A percentile compares a stretch with the other conserved stretches of the same genome.
phyloP scores from a whole-genome alignment of 2,113 vertebrate genomes.

The Gracilinanus agilis region DNA sequence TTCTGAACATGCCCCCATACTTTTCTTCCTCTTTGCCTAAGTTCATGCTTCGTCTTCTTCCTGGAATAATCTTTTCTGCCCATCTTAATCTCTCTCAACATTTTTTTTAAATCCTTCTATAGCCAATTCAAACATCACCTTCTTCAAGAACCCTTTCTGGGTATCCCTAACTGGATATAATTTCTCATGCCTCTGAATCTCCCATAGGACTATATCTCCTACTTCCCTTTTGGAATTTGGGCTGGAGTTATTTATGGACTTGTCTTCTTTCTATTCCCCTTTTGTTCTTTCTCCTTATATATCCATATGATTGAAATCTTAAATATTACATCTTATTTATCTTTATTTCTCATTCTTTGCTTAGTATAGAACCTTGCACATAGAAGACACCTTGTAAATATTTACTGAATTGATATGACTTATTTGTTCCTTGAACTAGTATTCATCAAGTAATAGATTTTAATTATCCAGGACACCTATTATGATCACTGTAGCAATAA shows the following conservation, averaged over 20 bases:
- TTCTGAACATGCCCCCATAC: neutral
- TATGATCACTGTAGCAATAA: conserved; percentile 21
- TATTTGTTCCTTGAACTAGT: neutral
- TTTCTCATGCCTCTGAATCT: neutral
- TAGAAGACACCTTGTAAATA: neutral
- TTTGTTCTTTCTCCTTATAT: neutral
- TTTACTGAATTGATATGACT: neutral
- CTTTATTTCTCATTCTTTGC: neutral
- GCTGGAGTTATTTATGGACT: neutral
- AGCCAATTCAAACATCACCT: neutral
- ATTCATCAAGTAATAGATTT: conserved; percentile 20
- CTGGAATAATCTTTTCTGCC: neutral
- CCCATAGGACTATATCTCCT: neutral
- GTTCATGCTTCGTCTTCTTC: neutral
- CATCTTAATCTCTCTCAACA: neutral
- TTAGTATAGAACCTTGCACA: neutral
- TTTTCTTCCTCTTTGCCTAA: neutral
- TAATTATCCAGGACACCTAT: conserved; percentile 8
- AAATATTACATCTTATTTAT: neutral
- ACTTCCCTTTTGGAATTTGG: neutral
- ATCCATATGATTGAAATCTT: neutral
- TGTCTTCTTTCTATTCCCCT: neutral
- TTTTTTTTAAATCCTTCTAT: neutral
- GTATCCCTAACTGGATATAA: neutral
- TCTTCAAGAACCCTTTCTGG: neutral